Base-by-base conservation (phyloP, 2,888 invertebrate species). In the Coleophora deauratella region DNA sequence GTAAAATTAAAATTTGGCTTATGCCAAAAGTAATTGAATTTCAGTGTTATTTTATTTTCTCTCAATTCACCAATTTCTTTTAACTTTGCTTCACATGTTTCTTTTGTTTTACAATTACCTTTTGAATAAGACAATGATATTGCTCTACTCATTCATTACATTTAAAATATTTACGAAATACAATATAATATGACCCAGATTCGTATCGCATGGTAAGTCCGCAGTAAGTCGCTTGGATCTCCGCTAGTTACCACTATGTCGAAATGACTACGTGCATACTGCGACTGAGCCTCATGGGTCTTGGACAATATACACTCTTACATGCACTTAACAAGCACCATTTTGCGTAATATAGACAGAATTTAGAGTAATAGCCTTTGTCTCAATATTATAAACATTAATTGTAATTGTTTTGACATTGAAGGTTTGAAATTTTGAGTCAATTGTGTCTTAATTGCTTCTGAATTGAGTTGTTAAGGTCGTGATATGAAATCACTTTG, bases 181-280 rank as follows among this genome's bases (percentile, higher is more conserved):
- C 67, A 66, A 62, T 72, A 74, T 73, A 72, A 58, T 61, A 55
- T 61, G 80, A 73, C 78, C 79, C 64, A 81, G 74, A 77, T 81
- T 60, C 56, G 61, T 61, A 67, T 69, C 53, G 56, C 72, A 70
- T 74, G 70, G 72, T 54, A 64, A 69, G 60, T 56, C 50, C 72
- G 69, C 73, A 70, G 72, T 54, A 64, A 69, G 60, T 56, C 50
- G 49, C 51, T 56, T 46, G 66, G 61, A 63, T 62, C 62, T 62
- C 62, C 55, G 61, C 63, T 62, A 52, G 55, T 63, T 64, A 61
- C 37, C 38, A 38, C 38, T 27, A 34, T 65, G 68, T 53, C 59
- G 76, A 70, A 75, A 78, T 59, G 27, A 37, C 35, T 48, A 56
- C 65, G 60, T 63, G 63, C 67, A 64, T 63, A 66, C 68, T 62